A percentile compares a stretch with the other conserved stretches of the same genome.
These are phyloP conservation scores for Shinisaurus crocodilurus DNA, from an alignment of 2,113 vertebrate species.

Conservation along the genomic window DNA sequence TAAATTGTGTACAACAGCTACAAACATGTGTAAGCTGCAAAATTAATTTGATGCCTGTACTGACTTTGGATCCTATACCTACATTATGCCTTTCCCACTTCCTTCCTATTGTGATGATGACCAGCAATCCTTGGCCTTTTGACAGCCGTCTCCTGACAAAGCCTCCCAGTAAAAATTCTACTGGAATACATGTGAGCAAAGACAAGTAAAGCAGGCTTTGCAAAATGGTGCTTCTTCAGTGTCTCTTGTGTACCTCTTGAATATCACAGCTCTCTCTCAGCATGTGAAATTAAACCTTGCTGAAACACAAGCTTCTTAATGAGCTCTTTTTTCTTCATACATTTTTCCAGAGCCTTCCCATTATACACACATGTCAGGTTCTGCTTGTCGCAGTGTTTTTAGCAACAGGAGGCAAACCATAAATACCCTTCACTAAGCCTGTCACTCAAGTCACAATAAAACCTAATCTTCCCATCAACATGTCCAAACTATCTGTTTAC, in stretches of 20 bases:
- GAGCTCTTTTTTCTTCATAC: constrained; percentile 61
- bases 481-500: constrained; percentile 67
- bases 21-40: neutral
- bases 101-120: neutral
- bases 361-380: constrained; percentile 66
- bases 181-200: constrained; percentile 1
- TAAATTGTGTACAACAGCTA: neutral
- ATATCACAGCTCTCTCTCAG: constrained; percentile 26
- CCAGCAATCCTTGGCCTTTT: neutral
- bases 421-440: constrained; percentile 68
- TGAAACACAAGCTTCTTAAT: constrained; percentile 54
- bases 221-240: constrained; percentile 29
- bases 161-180: neutral
- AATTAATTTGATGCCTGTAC: neutral
- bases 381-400: constrained; percentile 71
- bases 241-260: neutral
- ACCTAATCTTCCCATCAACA: constrained; percentile 58
- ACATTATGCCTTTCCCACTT: neutral
- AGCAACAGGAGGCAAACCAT: constrained; percentile 61
- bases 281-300: constrained; percentile 56
- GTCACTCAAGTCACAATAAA: constrained; percentile 74
- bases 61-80: neutral
- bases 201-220: constrained; percentile 44
- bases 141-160: neutral
- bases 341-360: constrained; percentile 48